phyloP scores from a whole-genome alignment of 2,113 vertebrate genomes.

The Aphelocoma coerulescens region DNA sequence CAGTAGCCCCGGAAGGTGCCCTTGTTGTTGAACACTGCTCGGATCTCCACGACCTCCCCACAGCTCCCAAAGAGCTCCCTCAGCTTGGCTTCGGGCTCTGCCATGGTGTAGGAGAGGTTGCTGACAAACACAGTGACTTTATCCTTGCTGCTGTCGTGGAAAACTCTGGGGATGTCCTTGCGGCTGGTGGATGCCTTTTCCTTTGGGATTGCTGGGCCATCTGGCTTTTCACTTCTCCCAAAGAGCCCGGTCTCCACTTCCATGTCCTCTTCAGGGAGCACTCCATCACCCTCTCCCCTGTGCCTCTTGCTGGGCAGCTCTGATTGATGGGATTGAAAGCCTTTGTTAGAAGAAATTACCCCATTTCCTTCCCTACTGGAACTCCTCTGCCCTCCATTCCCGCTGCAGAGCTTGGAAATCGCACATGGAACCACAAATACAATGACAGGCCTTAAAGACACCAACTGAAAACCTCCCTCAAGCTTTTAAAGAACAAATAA shows the following conservation, averaged over 20 bases:
- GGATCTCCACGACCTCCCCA: conserved; percentile 82
- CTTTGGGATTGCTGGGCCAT: conserved; percentile 53
- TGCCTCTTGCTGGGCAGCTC: conserved; percentile 82
- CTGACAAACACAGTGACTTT: conserved; percentile 89
- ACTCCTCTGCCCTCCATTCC: not conserved
- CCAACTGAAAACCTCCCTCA: not conserved
- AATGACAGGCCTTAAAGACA: not conserved
- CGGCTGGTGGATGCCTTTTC: conserved; percentile 55
- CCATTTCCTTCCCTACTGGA: not conserved
- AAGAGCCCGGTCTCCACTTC: conserved; percentile 73
- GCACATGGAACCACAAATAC: not conserved
- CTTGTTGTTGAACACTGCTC: conserved; percentile 81
- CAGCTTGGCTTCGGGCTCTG: conserved; percentile 81
- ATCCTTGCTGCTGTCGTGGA: conserved; percentile 83
- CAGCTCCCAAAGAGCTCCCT: conserved; percentile 81
- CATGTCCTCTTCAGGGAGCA: conserved; percentile 56
- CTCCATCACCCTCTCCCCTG: conserved; percentile 65
- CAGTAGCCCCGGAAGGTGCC: conserved; percentile 90
- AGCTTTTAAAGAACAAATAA: not conserved
- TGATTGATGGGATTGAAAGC: not conserved
- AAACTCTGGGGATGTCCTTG: conserved; percentile 69
- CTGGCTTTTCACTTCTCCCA: conserved; percentile 59
- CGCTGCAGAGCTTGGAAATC: rapidly evolving
- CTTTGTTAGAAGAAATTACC: not conserved
- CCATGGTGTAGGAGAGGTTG: conserved; percentile 87